These are phyloP conservation scores for Meteorus colon DNA, from an alignment of 2,888 invertebrate genomes.

Conservation along the genomic window DNA sequence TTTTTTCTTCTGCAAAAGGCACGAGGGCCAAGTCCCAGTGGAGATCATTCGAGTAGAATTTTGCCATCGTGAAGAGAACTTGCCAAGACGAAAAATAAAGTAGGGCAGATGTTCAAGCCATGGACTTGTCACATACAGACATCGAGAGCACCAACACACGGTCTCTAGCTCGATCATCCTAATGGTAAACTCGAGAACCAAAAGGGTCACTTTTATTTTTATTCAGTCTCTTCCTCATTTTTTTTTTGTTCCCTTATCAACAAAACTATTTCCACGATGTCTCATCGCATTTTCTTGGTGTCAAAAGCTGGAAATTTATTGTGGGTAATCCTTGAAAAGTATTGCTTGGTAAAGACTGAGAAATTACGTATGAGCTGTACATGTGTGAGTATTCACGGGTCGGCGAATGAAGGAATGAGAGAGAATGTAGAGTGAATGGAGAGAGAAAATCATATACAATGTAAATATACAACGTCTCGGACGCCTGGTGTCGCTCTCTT, in stretches of 20 bases:
- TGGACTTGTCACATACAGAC: conserved; percentile 7
- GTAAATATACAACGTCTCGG: conserved; percentile 1
- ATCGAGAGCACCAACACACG: not conserved
- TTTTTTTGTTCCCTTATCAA: not conserved
- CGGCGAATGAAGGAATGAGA: not conserved
- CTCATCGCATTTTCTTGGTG: not conserved
- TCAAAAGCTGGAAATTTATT: not conserved
- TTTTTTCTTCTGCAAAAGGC: not conserved
- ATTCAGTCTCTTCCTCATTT: not conserved
- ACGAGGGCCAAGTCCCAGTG: not conserved
- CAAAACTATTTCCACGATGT: conserved; percentile 1
- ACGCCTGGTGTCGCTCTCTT: conserved; percentile 43
- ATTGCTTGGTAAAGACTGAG: not conserved
- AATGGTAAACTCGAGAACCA: conserved; percentile 3
- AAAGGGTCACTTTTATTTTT: conserved; percentile 3
- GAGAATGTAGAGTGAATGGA: not conserved
- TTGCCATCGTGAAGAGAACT: not conserved
- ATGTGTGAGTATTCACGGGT: not conserved
- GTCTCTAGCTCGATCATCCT: conserved; percentile 6
- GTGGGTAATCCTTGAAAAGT: conserved; percentile 6
- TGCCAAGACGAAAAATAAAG: conserved; percentile 4
- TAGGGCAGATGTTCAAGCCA: conserved; percentile 20
- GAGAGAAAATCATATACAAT: not conserved
- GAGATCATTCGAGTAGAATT: conserved; percentile 16
- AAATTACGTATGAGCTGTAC: not conserved